Evolutionary conservation across 2,888 invertebrate genomes (phyloP).

Genomic region (Diplolepis rosae): DNA sequence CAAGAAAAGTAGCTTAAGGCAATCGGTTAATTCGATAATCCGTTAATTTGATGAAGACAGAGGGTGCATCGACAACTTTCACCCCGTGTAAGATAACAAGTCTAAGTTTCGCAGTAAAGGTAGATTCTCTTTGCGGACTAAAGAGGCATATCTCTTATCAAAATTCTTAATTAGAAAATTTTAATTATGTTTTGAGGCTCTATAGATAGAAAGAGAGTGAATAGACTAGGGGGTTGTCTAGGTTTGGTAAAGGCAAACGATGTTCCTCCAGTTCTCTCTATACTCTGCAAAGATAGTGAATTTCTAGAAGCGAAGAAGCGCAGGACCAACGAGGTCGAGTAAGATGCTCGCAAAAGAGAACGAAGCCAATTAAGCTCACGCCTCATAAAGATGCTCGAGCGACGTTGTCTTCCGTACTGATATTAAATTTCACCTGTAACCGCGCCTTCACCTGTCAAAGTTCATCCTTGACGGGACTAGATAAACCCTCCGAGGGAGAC

Average conservation of each 20-base stretch:
- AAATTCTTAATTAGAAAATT: slow-evolving; percentile 74
- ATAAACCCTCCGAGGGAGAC: slow-evolving; percentile 3
- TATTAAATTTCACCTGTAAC: slow-evolving; percentile 45
- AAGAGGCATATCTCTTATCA: slow-evolving; percentile 63
- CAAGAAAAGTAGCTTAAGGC: slow-evolving; percentile 14
- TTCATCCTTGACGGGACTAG: slow-evolving; percentile 9
- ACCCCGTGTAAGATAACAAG: slow-evolving; percentile 37
- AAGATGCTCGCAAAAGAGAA: slow-evolving; percentile 32
- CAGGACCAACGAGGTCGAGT: slow-evolving; percentile 21
- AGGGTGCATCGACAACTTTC: slow-evolving; percentile 24
- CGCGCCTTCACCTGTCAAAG: slow-evolving; percentile 24
- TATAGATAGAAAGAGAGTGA: slow-evolving; percentile 43
- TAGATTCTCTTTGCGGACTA: slow-evolving; percentile 35
- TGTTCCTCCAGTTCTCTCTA: slow-evolving; percentile 35
- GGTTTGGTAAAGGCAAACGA: slow-evolving; percentile 33
- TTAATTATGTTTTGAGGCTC: slow-evolving; percentile 72
- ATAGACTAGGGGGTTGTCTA: slow-evolving; percentile 5
- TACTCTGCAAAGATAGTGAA: slow-evolving; percentile 48
- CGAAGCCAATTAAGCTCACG: slow-evolving; percentile 58
- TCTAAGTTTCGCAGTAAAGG: slow-evolving; percentile 20
- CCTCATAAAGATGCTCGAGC: slow-evolving; percentile 49
- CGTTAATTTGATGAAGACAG: slow-evolving; percentile 53
- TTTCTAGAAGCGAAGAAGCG: slow-evolving; percentile 41
- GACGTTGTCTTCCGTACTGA: slow-evolving; percentile 43
- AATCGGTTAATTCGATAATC: slow-evolving; percentile 46